These are phyloP conservation scores for Centropyge bicolor DNA, from an alignment of 2,797 vertebrate genomes.

Conservation along the genomic window DNA sequence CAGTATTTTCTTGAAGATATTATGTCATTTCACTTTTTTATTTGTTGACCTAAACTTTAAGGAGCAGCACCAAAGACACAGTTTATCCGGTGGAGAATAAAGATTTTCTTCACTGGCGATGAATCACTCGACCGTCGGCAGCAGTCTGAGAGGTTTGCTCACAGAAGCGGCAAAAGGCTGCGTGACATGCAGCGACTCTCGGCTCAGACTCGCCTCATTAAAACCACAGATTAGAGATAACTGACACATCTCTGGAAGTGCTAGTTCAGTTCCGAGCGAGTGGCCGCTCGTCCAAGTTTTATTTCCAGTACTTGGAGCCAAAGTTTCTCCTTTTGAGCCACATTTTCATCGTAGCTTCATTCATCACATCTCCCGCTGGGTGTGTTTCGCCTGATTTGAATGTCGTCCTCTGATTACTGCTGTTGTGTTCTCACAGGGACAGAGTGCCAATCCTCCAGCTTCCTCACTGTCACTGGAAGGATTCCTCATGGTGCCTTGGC, in stretches of 20 bases:
- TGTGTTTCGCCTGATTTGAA: conserved; percentile 18
- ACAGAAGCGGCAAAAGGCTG: background rate
- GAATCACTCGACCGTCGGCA: background rate
- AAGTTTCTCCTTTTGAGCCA: conserved; percentile 8
- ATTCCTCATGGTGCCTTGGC: conserved; percentile 5
- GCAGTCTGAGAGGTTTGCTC: background rate
- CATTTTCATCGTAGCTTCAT: background rate
- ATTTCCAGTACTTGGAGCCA: conserved; percentile 7
- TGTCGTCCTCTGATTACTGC: conserved; percentile 31
- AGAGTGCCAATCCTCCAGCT: background rate
- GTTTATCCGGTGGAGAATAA: background rate
- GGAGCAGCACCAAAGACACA: background rate
- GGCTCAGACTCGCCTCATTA: conserved; percentile 22
- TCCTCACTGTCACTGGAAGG: background rate
- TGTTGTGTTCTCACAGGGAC: conserved; percentile 9
- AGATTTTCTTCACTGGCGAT: background rate
- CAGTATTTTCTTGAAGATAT: background rate
- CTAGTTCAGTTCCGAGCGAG: background rate
- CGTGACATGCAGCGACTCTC: background rate
- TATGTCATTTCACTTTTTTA: background rate
- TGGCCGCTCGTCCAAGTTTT: background rate
- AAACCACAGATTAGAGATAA: conserved; percentile 20
- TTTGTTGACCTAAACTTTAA: background rate
- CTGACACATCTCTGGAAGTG: background rate
- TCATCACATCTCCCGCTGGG: conserved; percentile 22